Percentiles rank a stretch among this genome's conserved stretches.
These are phyloP conservation scores for Ochropleura plecta DNA, from an alignment of 2,888 invertebrate genomes.

Conservation along the genomic window DNA sequence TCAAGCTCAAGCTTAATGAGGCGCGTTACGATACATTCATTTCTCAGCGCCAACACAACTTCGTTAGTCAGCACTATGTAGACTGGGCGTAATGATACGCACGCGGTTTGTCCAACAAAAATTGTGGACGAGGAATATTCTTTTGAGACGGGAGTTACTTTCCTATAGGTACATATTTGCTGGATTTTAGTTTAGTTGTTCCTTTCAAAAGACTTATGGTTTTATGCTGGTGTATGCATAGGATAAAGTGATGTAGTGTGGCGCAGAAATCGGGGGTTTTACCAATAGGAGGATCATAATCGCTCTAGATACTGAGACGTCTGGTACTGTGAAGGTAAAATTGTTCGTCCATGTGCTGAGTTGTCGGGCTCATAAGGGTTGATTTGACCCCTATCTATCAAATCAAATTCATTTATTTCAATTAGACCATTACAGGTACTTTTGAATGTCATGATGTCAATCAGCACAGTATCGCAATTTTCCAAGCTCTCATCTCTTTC, in stretches of 20 bases:
- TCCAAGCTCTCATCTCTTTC: background rate
- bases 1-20: slow-evolving; percentile 78
- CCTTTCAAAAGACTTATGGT: no score
- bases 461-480: background rate
- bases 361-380: background rate
- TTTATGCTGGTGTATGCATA: background rate
- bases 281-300: background rate
- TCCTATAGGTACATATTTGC: background rate
- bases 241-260: background rate
- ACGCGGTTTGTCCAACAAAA: slow-evolving; percentile 56
- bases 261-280: background rate
- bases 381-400: no score
- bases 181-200: background rate
- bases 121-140: slow-evolving; percentile 42
- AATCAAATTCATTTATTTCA: no score
- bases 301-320: background rate
- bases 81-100: slow-evolving; percentile 74
- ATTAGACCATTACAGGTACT: no score
- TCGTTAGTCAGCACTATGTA: slow-evolving; percentile 82
- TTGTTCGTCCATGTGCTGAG: background rate
- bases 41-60: slow-evolving; percentile 72
- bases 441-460: no score
- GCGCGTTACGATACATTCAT: slow-evolving; percentile 79
- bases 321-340: background rate
- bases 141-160: slow-evolving; percentile 17